A percentile compares a stretch with the other conserved stretches of the same genome.
Evolutionary conservation across 2,888 invertebrate genomes (phyloP).

Genomic region (Lepidonotus clava): DNA sequence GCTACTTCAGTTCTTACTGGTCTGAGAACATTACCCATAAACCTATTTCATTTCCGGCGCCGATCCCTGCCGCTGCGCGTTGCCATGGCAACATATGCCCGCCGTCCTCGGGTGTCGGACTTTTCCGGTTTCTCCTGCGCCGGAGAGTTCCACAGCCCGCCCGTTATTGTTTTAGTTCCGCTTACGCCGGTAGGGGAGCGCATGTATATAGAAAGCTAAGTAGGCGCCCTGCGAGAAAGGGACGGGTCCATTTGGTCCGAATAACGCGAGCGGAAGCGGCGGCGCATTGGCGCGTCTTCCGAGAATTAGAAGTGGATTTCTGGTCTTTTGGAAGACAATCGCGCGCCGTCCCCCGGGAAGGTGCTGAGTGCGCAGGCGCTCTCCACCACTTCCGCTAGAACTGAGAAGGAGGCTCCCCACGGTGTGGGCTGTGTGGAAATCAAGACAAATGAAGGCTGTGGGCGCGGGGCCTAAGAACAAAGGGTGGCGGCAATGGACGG

Average conservation of each 20-base stretch:
- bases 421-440: not conserved
- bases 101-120: not conserved
- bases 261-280: not conserved
- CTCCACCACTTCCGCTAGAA: not conserved
- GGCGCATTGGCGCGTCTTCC: not conserved
- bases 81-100: not conserved
- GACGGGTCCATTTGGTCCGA: not conserved
- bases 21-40: too few relatives aligned
- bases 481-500: not conserved
- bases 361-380: not conserved
- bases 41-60: not conserved
- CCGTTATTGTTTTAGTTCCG: not conserved
- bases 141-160: not conserved
- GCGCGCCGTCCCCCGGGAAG: not conserved
- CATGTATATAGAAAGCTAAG: too few relatives aligned
- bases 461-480: not conserved
- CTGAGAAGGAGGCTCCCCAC: not conserved
- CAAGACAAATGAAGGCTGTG: conserved; percentile 26
- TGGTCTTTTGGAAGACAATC: conserved; percentile 31
- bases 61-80: not conserved
- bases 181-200: too few relatives aligned
- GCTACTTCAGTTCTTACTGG: too few relatives aligned
- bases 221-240: not conserved
- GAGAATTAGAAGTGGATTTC: not conserved
- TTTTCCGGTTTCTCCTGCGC: not conserved